phyloP scores from a whole-genome alignment of 2,888 invertebrate genomes.

The Phytoseiulus persimilis region DNA sequence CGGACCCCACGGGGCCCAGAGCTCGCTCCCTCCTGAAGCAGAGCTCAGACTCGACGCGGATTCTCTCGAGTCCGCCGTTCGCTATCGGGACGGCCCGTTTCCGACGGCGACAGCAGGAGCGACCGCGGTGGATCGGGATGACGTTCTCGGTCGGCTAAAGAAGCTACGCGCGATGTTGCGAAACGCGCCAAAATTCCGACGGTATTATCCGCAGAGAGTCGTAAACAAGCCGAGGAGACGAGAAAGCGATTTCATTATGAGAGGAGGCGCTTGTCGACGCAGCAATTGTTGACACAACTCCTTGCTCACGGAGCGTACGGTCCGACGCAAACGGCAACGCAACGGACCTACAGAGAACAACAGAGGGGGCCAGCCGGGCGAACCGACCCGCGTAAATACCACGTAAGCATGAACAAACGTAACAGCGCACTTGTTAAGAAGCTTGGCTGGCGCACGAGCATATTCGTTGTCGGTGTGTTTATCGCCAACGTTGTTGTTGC shows the following conservation, averaged over 20 bases:
- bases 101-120: no score
- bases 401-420: background rate
- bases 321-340: background rate
- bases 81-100: no score
- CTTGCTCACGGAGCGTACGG: background rate
- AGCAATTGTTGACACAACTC: background rate
- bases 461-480: background rate
- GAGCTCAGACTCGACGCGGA: no score
- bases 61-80: no score
- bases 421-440: background rate
- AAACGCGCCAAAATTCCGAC: background rate
- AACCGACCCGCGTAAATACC: background rate
- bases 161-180: background rate
- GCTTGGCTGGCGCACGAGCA: background rate
- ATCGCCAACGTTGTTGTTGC: background rate
- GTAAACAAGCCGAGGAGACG: background rate
- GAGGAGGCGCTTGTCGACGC: background rate
- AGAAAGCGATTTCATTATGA: background rate
- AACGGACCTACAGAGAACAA: background rate
- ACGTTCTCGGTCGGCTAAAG: background rate
- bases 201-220: background rate
- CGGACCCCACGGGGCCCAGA: background rate
- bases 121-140: background rate
- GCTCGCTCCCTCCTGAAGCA: no score
- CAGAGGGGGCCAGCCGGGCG: background rate